Base-by-base conservation (phyloP, 2,888 invertebrate genomes). In the Drosophila stalkeri region DNA sequence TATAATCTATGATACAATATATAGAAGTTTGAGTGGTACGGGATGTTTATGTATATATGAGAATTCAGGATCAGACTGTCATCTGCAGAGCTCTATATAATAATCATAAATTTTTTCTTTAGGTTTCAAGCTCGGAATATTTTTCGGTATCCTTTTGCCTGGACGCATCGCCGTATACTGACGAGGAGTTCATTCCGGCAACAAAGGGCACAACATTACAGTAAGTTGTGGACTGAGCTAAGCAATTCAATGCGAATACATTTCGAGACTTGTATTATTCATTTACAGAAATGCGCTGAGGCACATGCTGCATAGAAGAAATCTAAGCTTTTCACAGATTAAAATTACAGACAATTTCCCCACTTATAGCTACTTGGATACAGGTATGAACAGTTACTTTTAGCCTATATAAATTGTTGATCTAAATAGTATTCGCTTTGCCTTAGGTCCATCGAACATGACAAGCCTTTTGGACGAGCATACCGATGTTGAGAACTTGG, bases 51-150 rank as follows among this genome's bases (percentile, higher is more conserved):
- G 16, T 27, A 3, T 5, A 46, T 14, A 11, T 18, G 20, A 6
- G 1, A 27, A 27, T 27, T 27, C 5, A 27, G 27, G 4, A 27
- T 6, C 27, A 27, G 35, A 37, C 14, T 37, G 5, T 16, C 9
- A 23, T 54, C 4, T 23, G 31, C 12, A 12, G 7, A 18, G 18
- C 43, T 31, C n/a, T 16, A 8, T 18, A 14, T 20, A 4, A 8
- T 49, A 4, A 33, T n/a, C 12, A 3, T n/a, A 37, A 14, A 5
- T 37, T 55, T 3, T 41, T 37, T 54, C 37, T 61, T 54, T 93
- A 96, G 96, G 95, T 95, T 90, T 95, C 96, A 62, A 96, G 96
- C 92, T 95, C 96, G 82, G 96, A 96, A 89, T 96, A 95, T 91
- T 96, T 96, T 93, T 95, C 95, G 83, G 95, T 96, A 73, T 95